Percentiles rank a stretch among this genome's conserved stretches.
Evolutionary conservation across 2,888 invertebrate genomes (phyloP).

Genomic region (Gnatocerus cornutus): DNA sequence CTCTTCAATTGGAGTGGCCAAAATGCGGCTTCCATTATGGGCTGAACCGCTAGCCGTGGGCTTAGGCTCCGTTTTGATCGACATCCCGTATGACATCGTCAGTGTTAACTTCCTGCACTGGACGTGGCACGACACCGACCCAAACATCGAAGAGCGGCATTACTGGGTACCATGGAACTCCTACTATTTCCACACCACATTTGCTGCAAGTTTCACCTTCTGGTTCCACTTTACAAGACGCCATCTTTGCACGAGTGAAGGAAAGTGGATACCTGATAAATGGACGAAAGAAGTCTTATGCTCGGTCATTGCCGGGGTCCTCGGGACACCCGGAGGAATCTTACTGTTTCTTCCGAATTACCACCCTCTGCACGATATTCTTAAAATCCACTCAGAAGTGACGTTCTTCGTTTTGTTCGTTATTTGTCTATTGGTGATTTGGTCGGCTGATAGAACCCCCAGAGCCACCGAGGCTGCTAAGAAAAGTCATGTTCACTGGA

Average conservation of each 20-base stretch:
- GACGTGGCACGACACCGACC: slow-evolving; percentile 88
- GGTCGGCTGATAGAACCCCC: slow-evolving; percentile 76
- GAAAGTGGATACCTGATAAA: slow-evolving; percentile 74
- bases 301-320: slow-evolving; percentile 75
- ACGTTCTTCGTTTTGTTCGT: slow-evolving; percentile 79
- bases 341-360: slow-evolving; percentile 83
- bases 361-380: slow-evolving; percentile 83
- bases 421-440: slow-evolving; percentile 75
- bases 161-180: slow-evolving; percentile 91
- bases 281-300: slow-evolving; percentile 73
- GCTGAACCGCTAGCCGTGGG: slow-evolving; percentile 81
- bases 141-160: slow-evolving; percentile 81
- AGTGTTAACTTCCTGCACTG: slow-evolving; percentile 86
- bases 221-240: slow-evolving; percentile 77
- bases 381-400: slow-evolving; percentile 81
- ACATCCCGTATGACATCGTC: slow-evolving; percentile 86
- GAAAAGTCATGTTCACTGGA: slow-evolving; percentile 58
- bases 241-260: slow-evolving; percentile 73
- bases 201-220: slow-evolving; percentile 82
- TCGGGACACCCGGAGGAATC: slow-evolving; percentile 84
- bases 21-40: slow-evolving; percentile 74
- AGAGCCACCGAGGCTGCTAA: slow-evolving; percentile 60
- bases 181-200: slow-evolving; percentile 86
- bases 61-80: slow-evolving; percentile 80
- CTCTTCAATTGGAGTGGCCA: slow-evolving; percentile 75